Percentiles rank a stretch among this genome's conserved stretches.
These are phyloP conservation scores for Coenobita brevimanus DNA, from an alignment of 1,140 invertebrate genomes.

Conservation along the genomic window DNA sequence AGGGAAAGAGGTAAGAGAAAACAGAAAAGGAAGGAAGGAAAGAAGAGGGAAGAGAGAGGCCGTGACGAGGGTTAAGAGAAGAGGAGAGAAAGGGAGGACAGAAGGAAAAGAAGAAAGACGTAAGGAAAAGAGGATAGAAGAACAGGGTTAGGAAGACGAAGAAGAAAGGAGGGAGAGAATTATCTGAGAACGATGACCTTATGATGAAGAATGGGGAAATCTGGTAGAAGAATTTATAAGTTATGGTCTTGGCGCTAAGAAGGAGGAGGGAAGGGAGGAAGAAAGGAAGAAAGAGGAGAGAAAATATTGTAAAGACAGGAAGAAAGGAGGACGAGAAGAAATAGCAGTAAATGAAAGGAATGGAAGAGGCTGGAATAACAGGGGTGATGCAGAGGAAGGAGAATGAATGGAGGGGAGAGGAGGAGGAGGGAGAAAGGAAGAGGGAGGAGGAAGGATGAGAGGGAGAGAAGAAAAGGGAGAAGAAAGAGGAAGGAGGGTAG, in stretches of 20 bases:
- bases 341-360: not conserved
- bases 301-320: not conserved
- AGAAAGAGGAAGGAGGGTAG: not conserved
- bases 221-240: too few relatives aligned
- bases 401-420: too few relatives aligned
- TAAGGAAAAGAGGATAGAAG: not conserved
- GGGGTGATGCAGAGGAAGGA: not conserved
- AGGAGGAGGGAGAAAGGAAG: too few relatives aligned
- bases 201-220: too few relatives aligned
- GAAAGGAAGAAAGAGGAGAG: not conserved
- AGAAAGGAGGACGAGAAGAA: not conserved
- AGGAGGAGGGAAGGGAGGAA: not conserved
- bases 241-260: not conserved
- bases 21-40: not conserved
- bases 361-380: not conserved
- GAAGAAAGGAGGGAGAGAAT: constrained; percentile 1
- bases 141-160: not conserved
- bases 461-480: not conserved
- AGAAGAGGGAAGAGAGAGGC: not conserved
- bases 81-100: not conserved
- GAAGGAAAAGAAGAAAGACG: too few relatives aligned
- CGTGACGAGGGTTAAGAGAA: not conserved
- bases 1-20: not conserved
- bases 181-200: too few relatives aligned
- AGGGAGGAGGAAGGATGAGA: not conserved